Conservation (phyloP, 2,888 invertebrate genomes). For the Pristionchus mayeri region DNA sequence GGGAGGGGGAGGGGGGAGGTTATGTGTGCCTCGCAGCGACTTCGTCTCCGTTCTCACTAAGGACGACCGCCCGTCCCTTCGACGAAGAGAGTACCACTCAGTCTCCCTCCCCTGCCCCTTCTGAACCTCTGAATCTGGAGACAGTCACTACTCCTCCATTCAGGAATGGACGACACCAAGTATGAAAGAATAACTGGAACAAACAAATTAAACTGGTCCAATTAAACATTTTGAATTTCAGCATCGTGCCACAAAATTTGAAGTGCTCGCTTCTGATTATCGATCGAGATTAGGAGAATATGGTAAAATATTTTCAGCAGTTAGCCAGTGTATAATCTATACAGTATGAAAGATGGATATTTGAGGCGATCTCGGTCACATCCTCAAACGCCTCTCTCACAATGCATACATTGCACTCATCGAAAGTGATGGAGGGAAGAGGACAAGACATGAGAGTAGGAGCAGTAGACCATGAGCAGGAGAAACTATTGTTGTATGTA, state of each 20-base stretch:
- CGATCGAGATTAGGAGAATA: conserved; percentile 29
- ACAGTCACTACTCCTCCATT: conserved; percentile 29
- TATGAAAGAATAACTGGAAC: too few relatives aligned
- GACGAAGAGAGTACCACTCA: neutral
- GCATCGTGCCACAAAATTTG: conserved; percentile 37
- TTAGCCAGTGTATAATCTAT: neutral
- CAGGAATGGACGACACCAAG: conserved; percentile 26
- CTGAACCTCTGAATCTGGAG: neutral
- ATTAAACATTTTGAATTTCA: neutral
- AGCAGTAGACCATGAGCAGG: neutral
- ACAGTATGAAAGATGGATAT: neutral
- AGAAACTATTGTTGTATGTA: neutral
- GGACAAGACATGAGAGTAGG: conserved; percentile 30
- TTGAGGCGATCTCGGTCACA: conserved; percentile 21
- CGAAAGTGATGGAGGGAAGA: conserved; percentile 8
- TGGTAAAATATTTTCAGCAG: neutral
- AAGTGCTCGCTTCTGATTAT: conserved; percentile 11
- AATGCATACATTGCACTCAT: conserved; percentile 40
- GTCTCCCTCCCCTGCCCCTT: neutral
- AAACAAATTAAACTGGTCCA: too few relatives aligned
- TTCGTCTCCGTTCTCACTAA: neutral
- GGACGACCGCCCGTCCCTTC: conserved; percentile 1
- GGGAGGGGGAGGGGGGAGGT: too few relatives aligned
- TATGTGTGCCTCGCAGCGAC: neutral
- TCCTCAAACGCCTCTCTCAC: conserved; percentile 12